phyloP scores from a whole-genome alignment of 2,113 vertebrate species.

The Eublepharis macularius region DNA sequence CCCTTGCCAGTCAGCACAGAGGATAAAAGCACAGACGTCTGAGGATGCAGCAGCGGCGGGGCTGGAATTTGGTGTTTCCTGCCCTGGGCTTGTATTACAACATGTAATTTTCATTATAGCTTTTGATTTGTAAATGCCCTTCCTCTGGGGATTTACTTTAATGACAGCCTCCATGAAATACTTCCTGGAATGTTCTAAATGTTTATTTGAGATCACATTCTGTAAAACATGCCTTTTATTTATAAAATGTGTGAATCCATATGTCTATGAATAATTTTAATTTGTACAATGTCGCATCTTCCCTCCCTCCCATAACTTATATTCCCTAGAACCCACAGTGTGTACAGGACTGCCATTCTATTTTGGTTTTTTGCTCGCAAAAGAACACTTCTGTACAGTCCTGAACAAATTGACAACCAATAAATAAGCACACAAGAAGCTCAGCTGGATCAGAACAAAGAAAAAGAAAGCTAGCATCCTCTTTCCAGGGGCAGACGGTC shows the following conservation, averaged over 20 bases:
- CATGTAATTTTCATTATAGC: conserved; percentile 61
- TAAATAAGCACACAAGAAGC: background rate
- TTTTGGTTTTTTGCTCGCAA: background rate
- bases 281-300: conserved; percentile 13
- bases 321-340: background rate
- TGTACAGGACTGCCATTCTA: background rate
- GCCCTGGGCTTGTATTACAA: conserved; percentile 52
- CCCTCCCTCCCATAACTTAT: background rate
- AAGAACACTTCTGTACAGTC: background rate
- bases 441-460: background rate
- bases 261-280: conserved; percentile 43
- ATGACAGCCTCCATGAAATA: conserved; percentile 40
- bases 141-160: conserved; percentile 48
- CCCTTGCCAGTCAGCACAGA: conserved; percentile 27
- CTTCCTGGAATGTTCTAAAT: conserved; percentile 56
- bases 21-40: conserved; percentile 51
- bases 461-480: background rate
- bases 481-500: background rate
- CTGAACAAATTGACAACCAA: background rate
- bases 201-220: conserved; percentile 29
- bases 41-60: conserved; percentile 48
- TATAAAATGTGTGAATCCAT: conserved; percentile 37
- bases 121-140: conserved; percentile 47
- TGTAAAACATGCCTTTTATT: conserved; percentile 47
- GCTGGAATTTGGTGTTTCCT: conserved; percentile 43